These are phyloP conservation scores for Athalia cordata DNA, from an alignment of 2,888 invertebrate species.

Conservation along the genomic window DNA sequence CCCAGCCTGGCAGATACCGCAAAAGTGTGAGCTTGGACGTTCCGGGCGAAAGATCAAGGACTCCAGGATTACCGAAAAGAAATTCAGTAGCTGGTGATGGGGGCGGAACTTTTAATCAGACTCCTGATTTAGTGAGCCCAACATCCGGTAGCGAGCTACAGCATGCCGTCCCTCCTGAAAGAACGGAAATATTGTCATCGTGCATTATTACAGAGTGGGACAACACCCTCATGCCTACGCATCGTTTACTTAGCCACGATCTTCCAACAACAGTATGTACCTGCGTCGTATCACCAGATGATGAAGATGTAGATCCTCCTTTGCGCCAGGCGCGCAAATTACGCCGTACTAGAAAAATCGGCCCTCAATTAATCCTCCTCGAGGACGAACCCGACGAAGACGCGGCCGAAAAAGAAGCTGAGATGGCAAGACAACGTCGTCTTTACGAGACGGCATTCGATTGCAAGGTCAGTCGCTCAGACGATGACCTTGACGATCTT, in stretches of 20 bases:
- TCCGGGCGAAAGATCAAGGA: constrained; percentile 80
- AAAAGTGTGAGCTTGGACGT: constrained; percentile 86
- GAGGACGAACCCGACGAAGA: constrained; percentile 76
- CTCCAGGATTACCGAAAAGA: constrained; percentile 78
- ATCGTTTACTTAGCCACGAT: constrained; percentile 77
- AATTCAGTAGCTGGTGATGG: constrained; percentile 84
- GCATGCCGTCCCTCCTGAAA: constrained; percentile 60
- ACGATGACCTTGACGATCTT: constrained; percentile 87
- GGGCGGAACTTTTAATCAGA: constrained; percentile 28
- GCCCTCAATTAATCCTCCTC: constrained; percentile 81
- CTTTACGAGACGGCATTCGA: constrained; percentile 94
- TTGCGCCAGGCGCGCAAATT: constrained; percentile 73
- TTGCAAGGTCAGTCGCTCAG: constrained; percentile 88
- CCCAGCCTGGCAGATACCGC: constrained; percentile 76
- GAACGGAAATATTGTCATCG: constrained; percentile 68
- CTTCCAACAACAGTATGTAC: constrained; percentile 81
- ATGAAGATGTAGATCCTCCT: constrained; percentile 78
- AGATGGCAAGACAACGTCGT: constrained; percentile 80
- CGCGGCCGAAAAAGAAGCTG: constrained; percentile 72
- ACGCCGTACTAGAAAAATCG: constrained; percentile 80
- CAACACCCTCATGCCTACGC: constrained; percentile 83
- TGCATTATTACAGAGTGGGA: constrained; percentile 71
- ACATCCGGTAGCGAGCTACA: constrained; percentile 63
- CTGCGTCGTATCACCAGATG: constrained; percentile 79
- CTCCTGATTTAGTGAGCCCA: constrained; percentile 63